Percentiles rank a stretch among this genome's conserved stretches.
Evolutionary conservation across 2,888 invertebrate genomes (phyloP).

Genomic region (Bimastos eiseni): DNA sequence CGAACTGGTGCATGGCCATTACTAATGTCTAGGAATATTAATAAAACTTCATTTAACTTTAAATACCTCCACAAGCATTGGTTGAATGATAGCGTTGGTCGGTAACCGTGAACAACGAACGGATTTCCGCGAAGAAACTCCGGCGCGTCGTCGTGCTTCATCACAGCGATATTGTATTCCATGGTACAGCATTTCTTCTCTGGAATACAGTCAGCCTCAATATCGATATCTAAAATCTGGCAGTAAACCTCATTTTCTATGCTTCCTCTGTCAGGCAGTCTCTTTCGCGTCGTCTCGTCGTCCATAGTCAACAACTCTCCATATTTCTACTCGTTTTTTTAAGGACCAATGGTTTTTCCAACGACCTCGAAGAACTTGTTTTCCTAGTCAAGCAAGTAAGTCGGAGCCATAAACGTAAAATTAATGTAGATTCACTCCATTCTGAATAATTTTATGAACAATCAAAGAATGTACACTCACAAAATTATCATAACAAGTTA

Average conservation of each 20-base stretch:
- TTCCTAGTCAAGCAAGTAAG: neutral
- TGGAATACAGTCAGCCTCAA: neutral
- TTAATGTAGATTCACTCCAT: too few species aligned
- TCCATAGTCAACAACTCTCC: neutral
- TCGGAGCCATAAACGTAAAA: neutral
- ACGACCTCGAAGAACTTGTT: neutral
- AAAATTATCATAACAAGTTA: too few species aligned
- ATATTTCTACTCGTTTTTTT: too few species aligned
- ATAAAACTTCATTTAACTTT: neutral
- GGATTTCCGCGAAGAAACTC: slow-evolving; percentile 83
- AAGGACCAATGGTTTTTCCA: too few species aligned
- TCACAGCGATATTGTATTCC: slow-evolving; percentile 48
- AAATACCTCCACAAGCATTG: slow-evolving; percentile 73
- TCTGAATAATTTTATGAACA: too few species aligned
- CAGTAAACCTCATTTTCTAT: neutral
- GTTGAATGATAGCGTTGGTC: slow-evolving; percentile 67
- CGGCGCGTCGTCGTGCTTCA: slow-evolving; percentile 71
- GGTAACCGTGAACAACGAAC: slow-evolving; percentile 81
- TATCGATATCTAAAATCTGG: neutral
- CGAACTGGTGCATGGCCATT: too few species aligned
- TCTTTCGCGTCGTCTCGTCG: neutral
- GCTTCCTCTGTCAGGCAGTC: neutral
- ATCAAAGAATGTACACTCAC: too few species aligned
- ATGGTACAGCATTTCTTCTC: neutral
- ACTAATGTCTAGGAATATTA: neutral